phyloP scores from a whole-genome alignment of 1,140 invertebrate genomes.

The Lasioglossum albipes region DNA sequence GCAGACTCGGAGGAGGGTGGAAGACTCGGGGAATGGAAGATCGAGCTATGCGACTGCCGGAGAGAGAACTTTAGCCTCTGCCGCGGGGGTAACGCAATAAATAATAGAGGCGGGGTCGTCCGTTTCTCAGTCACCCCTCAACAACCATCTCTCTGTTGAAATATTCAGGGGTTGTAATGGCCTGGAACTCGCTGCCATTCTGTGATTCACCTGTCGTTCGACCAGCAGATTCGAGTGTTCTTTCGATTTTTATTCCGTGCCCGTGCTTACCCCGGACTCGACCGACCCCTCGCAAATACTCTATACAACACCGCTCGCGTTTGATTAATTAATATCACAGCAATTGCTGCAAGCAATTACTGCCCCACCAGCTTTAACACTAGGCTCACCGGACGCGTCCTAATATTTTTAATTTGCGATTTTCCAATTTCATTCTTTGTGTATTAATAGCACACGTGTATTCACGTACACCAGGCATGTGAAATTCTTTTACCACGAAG shows the following conservation, averaged over 20 bases:
- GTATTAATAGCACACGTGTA: too few relatives aligned
- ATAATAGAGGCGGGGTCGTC: constrained; percentile 71
- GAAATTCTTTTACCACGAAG: too few relatives aligned
- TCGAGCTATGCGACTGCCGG: constrained; percentile 23
- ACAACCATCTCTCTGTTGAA: constrained; percentile 56
- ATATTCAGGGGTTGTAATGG: constrained; percentile 70
- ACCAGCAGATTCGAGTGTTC: constrained; percentile 32
- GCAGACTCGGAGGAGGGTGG: constrained; percentile 15
- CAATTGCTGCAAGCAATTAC: not conserved
- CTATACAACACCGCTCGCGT: not conserved
- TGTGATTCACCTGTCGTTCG: constrained; percentile 62
- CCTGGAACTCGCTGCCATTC: constrained; percentile 60
- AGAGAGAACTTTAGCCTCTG: constrained; percentile 36
- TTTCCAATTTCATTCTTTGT: too few relatives aligned
- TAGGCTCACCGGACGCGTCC: too few relatives aligned
- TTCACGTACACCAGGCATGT: too few relatives aligned
- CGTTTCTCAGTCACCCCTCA: constrained; percentile 60
- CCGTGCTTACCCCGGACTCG: not conserved
- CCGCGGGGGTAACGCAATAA: constrained; percentile 69
- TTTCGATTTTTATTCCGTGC: constrained; percentile 42
- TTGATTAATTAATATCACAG: too few relatives aligned
- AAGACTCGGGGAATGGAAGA: constrained; percentile 43
- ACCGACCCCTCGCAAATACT: not conserved
- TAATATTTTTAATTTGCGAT: too few relatives aligned
- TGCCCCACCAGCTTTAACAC: too few relatives aligned